Percentiles rank a stretch among this genome's conserved stretches.
phyloP scores from a whole-genome alignment of 2,888 invertebrate genomes.

The Nymphalis urticae region DNA sequence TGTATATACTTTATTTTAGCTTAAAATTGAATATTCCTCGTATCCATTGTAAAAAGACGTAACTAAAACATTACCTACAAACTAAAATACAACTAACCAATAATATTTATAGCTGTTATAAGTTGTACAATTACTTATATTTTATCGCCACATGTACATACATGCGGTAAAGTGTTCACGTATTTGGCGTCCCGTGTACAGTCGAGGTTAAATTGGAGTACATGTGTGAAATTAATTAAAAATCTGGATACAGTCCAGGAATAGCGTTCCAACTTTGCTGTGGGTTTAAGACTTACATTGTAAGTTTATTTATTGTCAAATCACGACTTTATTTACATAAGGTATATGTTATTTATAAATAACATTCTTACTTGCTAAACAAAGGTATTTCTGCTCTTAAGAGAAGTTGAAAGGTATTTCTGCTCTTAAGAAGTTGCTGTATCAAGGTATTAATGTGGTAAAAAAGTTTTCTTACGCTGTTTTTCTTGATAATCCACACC shows the following conservation, averaged over 20 bases:
- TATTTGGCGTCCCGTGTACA: constrained; percentile 8
- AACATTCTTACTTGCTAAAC: too few relatives aligned
- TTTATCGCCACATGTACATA: neutral
- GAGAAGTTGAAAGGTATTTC: too few relatives aligned
- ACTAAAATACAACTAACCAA: neutral
- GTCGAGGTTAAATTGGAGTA: constrained; percentile 9
- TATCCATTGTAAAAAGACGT: neutral
- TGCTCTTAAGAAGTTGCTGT: too few relatives aligned
- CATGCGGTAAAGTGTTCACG: constrained; percentile 2
- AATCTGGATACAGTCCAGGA: constrained; percentile 18
- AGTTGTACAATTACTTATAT: neutral
- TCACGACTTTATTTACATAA: neutral
- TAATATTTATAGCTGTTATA: neutral
- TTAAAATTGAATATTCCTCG: neutral
- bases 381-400: too few relatives aligned
- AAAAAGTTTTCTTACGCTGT: too few relatives aligned
- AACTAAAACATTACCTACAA: neutral
- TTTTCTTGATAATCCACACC: too few relatives aligned
- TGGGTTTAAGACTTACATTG: neutral
- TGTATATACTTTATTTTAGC: too few relatives aligned
- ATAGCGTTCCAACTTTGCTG: constrained; percentile 3
- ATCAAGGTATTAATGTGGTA: too few relatives aligned
- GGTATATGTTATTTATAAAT: neutral
- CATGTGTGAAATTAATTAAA: constrained; percentile 21
- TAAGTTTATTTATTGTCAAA: neutral